phyloP scores from a whole-genome alignment of 2,113 vertebrate genomes.

The Oryzias javanicus region DNA sequence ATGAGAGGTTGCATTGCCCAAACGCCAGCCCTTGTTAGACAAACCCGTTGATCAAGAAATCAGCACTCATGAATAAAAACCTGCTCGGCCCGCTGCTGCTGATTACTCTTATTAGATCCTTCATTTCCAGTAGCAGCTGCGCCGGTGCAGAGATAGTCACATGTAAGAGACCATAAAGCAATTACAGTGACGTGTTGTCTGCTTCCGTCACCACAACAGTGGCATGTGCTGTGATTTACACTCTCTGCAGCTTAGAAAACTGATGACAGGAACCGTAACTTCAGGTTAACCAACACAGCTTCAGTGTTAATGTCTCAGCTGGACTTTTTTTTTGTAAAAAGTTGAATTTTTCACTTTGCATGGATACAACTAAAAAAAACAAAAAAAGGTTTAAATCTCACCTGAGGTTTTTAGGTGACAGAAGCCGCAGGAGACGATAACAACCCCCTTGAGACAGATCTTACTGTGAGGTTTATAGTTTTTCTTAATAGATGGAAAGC shows the following conservation, averaged over 20 bases:
- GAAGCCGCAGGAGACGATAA: constrained; percentile 16
- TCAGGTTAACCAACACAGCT: too few species aligned
- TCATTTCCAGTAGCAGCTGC: constrained; percentile 26
- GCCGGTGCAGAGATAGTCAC: constrained; percentile 4
- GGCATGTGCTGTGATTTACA: constrained; percentile 38
- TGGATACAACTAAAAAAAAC: neutral
- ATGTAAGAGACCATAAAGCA: constrained; percentile 33
- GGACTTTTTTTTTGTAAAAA: neutral
- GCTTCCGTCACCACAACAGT: constrained; percentile 19
- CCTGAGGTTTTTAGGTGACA: constrained; percentile 5
- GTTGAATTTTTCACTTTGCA: neutral
- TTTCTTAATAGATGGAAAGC: too few species aligned
- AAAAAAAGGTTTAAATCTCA: neutral
- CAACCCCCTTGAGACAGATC: neutral
- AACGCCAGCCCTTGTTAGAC: neutral
- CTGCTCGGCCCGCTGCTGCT: neutral
- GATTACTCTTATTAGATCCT: neutral
- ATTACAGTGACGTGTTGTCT: constrained; percentile 25
- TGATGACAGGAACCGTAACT: neutral
- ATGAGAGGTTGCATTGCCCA: neutral
- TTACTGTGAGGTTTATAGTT: too few species aligned
- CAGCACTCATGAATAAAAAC: constrained; percentile 6
- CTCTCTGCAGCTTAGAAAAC: constrained; percentile 7
- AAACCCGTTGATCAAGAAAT: neutral
- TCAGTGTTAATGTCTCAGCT: too few species aligned